These are phyloP conservation scores for Idaea aversata DNA, from an alignment of 2,888 invertebrate species.

Conservation along the genomic window DNA sequence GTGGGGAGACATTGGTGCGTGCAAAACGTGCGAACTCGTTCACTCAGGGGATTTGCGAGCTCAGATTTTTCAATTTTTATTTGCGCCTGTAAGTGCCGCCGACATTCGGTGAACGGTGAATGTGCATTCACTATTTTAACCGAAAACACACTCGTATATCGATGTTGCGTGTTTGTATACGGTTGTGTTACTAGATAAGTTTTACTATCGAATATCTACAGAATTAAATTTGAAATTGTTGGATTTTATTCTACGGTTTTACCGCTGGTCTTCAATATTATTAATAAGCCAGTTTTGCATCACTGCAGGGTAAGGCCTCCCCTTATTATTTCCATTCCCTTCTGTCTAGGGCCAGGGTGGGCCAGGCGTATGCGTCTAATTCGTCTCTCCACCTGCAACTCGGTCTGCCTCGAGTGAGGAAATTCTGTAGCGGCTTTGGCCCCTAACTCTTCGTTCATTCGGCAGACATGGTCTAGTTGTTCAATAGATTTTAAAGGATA, in stretches of 20 bases:
- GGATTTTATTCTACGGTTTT: background rate
- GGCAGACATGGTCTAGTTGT: too few relatives aligned
- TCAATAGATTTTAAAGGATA: too few relatives aligned
- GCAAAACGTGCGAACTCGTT: slow-evolving; percentile 59
- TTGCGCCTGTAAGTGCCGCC: slow-evolving; percentile 71
- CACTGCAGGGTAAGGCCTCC: too few relatives aligned
- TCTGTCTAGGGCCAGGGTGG: too few relatives aligned
- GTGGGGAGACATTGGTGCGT: slow-evolving; percentile 49
- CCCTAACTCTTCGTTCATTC: too few relatives aligned
- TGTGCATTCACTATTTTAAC: slow-evolving; percentile 42
- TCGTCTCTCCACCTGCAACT: too few relatives aligned
- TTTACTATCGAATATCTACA: slow-evolving; percentile 19
- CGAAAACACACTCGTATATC: slow-evolving; percentile 30
- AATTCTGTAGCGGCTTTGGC: too few relatives aligned
- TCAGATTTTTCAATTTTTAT: slow-evolving; percentile 76
- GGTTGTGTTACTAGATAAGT: slow-evolving; percentile 26
- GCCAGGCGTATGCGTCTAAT: too few relatives aligned
- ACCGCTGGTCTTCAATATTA: too few relatives aligned
- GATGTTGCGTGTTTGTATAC: slow-evolving; percentile 33
- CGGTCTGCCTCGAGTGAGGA: too few relatives aligned
- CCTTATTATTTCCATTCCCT: too few relatives aligned
- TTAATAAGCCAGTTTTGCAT: too few relatives aligned
- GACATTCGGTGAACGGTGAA: slow-evolving; percentile 37
- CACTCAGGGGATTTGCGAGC: slow-evolving; percentile 66
- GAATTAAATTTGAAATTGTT: background rate